These are phyloP conservation scores for Drosophila sturtevanti DNA, from an alignment of 1,140 invertebrate species.

Conservation along the genomic window DNA sequence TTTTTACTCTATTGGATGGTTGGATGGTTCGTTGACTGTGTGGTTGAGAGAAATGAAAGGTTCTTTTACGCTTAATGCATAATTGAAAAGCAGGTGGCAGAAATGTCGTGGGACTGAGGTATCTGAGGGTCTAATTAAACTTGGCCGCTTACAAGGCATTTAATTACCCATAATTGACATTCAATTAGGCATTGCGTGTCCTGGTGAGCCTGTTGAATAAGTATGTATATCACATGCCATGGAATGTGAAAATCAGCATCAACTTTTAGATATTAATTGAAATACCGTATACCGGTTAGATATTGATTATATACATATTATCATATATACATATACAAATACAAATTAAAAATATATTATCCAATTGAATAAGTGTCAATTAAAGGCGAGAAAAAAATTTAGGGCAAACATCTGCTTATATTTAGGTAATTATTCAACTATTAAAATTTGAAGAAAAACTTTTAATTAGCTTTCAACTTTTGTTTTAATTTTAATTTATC, in stretches of 20 bases:
- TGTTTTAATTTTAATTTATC: not conserved
- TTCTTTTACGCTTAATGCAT: conserved; percentile 57
- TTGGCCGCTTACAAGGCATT: conserved; percentile 55
- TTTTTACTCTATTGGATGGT: conserved; percentile 25
- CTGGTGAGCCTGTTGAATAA: conserved; percentile 14
- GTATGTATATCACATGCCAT: not conserved
- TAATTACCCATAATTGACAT: conserved; percentile 77
- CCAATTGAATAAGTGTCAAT: conserved; percentile 24
- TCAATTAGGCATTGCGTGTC: conserved; percentile 72
- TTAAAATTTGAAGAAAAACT: not conserved
- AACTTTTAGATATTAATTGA: conserved; percentile 15
- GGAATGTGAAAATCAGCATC: not conserved
- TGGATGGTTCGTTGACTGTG: conserved; percentile 35
- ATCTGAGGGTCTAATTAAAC: conserved; percentile 60
- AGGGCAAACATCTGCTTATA: not conserved
- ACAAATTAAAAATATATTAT: not conserved
- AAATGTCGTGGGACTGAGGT: conserved; percentile 8
- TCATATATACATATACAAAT: not conserved
- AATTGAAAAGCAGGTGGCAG: conserved; percentile 51
- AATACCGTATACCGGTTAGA: not conserved
- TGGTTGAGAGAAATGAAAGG: conserved; percentile 35
- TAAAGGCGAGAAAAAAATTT: conserved; percentile 11
- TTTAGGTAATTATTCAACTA: not conserved
- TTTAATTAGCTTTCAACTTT: not conserved
- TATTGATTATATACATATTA: not conserved